Base-by-base conservation (phyloP, 2,113 vertebrate species). In the Heterotis niloticus region DNA sequence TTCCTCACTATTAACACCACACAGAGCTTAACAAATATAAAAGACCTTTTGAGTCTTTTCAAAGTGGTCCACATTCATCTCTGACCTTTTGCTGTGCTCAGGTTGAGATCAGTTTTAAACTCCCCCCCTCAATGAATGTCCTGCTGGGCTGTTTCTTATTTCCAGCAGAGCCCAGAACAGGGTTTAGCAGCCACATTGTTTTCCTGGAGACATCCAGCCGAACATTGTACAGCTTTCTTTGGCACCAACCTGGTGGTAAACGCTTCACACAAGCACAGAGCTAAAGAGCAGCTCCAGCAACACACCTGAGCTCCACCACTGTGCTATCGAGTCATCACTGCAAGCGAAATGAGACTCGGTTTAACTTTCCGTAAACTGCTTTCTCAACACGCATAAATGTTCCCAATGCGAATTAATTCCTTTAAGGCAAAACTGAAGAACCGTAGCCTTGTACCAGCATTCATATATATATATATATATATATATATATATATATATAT, bases 81-180 rank as follows among this genome's bases (percentile, higher is more conserved):
- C 64, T 79, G 78, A 79, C 78, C 78, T 79, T 79, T 72, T 24
- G 10, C 59, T 17, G 57, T 5, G 13, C 17, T 71, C 29, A 18
- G 64, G 59, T 17, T 11, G 29, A 68, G 57, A 73, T 62, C 34
- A 59, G 13, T 54, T 60, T 70, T 62, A 57, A 70, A 20, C 12
- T 16, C 57, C 56, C 57, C 56, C 29, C 29, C 34, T 5, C 18
- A 77, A 80, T 24, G 75, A 81, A 78, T 79, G 84, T 81, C 88
- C 89, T 88, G 86, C 81, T 84, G 88, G 88, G 82, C 82, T 67
- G 84, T 83, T 91, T 88, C 86, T 86, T 83, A 75, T 83, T 82
- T 83, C 65, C 72, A 81, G 82, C 83, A 64, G 80, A 82, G 84
- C 88, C 88, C 83, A 80, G 85, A 90, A 86, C 86, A 85, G 84